Evolutionary conservation across 2,797 vertebrate species (phyloP), one percentile per base, ranked within the genome.

Genomic region (Acestrorhynchus altus): DNA sequence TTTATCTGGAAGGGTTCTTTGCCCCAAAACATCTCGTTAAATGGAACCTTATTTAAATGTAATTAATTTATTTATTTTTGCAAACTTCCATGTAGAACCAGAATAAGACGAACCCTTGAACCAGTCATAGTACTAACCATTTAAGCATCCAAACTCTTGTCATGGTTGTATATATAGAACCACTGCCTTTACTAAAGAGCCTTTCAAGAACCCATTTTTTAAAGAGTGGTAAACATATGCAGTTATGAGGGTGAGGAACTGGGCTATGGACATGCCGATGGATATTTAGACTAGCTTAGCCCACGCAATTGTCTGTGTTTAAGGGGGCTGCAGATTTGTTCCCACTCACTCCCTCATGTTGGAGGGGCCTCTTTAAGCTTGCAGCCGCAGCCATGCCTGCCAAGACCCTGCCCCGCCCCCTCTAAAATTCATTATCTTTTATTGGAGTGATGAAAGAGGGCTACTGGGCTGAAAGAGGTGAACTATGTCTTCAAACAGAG

Each of bases 401-500:
- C 83, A 83, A 85, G 85, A 87, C 84, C 86, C 84, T 80, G 72
- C 79, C 79, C 81, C 59, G 40, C 76, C 81, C 78, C 69, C 66
- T 80, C 72, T 70, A 86, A 86, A 87, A 89, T 89, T 91, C 87
- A 90, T 90, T 85, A 76, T 82, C 86, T 86, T 92, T 91, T 89
- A 91, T 91, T 91, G 73, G 20, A 77, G 79, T 83, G 86, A 88
- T 86, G 90, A 89, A 89, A 87, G 92, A 87, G 52, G 85, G 86
- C 91, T 90, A 88, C 88, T 91, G 87, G 89, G 83, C 85, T 89
- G 85, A 89, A 90, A 91, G 85, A 86, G 86, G 85, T 74, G 81
- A 86, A 87, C 84, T 81, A 82, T 81, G 79, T 74, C 86, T 89
- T 93, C 88, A 91, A 91, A 90, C 87, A 87, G 85, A 82, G 88